phyloP scores from a whole-genome alignment of 1,140 invertebrate genomes.

The Monomorium pharaonis region DNA sequence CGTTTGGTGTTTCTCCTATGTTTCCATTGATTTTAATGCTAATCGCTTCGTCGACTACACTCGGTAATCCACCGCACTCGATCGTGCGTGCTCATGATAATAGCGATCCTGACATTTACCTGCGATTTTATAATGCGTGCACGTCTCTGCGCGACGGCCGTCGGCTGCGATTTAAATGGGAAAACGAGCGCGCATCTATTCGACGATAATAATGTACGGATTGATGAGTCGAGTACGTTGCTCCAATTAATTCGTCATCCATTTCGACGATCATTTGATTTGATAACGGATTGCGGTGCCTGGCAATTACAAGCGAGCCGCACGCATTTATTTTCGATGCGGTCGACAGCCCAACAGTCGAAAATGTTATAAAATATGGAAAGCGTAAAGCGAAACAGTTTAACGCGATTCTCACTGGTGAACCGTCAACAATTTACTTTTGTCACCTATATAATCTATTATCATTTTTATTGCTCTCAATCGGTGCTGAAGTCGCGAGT shows the following conservation, averaged over 20 bases:
- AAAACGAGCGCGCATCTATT: slow-evolving; percentile 19
- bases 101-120: slow-evolving; percentile 47
- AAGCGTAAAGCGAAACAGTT: slow-evolving; percentile 13
- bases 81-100: slow-evolving; percentile 52
- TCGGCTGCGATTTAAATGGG: slow-evolving; percentile 31
- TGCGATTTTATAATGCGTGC: slow-evolving; percentile 52
- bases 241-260: slow-evolving; percentile 51
- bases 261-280: slow-evolving; percentile 51
- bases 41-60: background rate
- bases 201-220: slow-evolving; percentile 37
- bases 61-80: slow-evolving; percentile 9
- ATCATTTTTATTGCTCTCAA: background rate
- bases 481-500: background rate
- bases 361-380: slow-evolving; percentile 54
- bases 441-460: background rate
- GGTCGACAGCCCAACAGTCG: background rate
- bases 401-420: background rate
- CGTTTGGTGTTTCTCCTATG: background rate
- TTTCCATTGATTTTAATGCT: slow-evolving; percentile 32
- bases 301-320: slow-evolving; percentile 36
- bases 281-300: slow-evolving; percentile 38
- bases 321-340: slow-evolving; percentile 34
- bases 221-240: slow-evolving; percentile 45
- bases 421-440: slow-evolving; percentile 33
- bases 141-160: slow-evolving; percentile 18